Base-by-base conservation (phyloP, 2,888 invertebrate genomes). In the Caenorhabditis zanzibari region DNA sequence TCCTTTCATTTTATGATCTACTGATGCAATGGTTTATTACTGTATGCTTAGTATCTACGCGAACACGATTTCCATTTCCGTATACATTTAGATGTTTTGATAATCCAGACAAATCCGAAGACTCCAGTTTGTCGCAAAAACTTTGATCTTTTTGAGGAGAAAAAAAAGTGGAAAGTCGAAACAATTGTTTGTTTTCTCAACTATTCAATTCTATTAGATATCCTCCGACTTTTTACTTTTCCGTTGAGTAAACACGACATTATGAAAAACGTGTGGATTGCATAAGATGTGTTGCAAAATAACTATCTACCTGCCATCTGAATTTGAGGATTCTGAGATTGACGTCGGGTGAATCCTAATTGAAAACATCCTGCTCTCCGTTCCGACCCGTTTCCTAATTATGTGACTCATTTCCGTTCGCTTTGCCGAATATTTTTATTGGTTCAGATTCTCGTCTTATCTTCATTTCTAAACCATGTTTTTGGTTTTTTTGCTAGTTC, bases 21-120 rank as follows among this genome's bases (percentile, higher is more conserved):
- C 76, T 68, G 68, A 76, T 76, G 76, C 61, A 69, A 76, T 77
- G 63, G 77, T 77, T 77, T 77, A 77, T 77, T 77, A 77, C 75
- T 79, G 79, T 79, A 79, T 79, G 72, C 72, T 72, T 79, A 71
- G 71, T 58, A 72, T 16, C 71, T 32, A 54, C 28, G 32, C 16
- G 52, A 38, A 63, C 71, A 47, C 58, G 71, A 32, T 61, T 61
- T 24, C 38, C n/a, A n/a, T n/a, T 69, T 10, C 22, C 28, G 1
- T 22, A n/a, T 47, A 41, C 59, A 54, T 38, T 41, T 38, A 24
- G 19, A 32, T 49, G 32, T 75, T 61, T 10, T 69, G 28, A 38
- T 49, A 32, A 66, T 64, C 47, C 47, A 47, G 47, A 47, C n/a
- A 19, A 47, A 19, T 12, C 44, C 12, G 14, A 61, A 22, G 19